Percentiles rank a stretch among this genome's conserved stretches.
These are phyloP conservation scores for Hippocampus comes DNA, from an alignment of 2,113 vertebrate species.

Conservation along the genomic window DNA sequence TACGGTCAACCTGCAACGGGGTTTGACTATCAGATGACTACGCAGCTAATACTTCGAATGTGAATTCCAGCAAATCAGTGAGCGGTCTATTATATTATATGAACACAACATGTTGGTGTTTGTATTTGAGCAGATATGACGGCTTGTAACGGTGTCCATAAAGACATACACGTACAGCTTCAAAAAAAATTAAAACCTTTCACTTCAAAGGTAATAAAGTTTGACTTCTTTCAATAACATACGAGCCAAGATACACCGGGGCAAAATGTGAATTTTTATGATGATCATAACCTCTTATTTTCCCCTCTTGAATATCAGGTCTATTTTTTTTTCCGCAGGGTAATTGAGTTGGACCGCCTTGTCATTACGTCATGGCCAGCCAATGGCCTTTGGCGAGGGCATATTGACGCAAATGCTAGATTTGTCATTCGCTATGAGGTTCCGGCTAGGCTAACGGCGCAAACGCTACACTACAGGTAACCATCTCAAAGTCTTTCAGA, in stretches of 20 bases:
- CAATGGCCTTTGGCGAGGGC: neutral
- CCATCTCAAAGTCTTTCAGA: no score
- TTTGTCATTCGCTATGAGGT: neutral
- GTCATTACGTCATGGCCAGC: slow-evolving; percentile 32
- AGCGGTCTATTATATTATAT: no score
- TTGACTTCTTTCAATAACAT: slow-evolving; percentile 46
- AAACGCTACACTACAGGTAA: neutral
- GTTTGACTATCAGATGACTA: no score
- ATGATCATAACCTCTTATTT: slow-evolving; percentile 63
- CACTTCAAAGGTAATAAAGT: slow-evolving; percentile 41
- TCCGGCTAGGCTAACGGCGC: neutral
- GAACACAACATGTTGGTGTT: slow-evolving; percentile 2
- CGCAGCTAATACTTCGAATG: no score
- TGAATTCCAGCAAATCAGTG: no score
- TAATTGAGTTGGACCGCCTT: slow-evolving; percentile 58
- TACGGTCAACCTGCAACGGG: no score
- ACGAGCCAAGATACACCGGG: slow-evolving; percentile 58
- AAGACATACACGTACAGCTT: slow-evolving; percentile 47
- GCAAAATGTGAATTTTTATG: slow-evolving; percentile 66
- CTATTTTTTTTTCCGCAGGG: slow-evolving; percentile 38
- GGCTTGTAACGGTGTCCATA: slow-evolving; percentile 40
- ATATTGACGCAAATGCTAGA: neutral
- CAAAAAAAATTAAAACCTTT: slow-evolving; percentile 49
- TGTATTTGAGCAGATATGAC: slow-evolving; percentile 48
- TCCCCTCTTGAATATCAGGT: slow-evolving; percentile 53